phyloP scores from a whole-genome alignment of 2,888 invertebrate species.

The Mongoloraphidia duomilia region DNA sequence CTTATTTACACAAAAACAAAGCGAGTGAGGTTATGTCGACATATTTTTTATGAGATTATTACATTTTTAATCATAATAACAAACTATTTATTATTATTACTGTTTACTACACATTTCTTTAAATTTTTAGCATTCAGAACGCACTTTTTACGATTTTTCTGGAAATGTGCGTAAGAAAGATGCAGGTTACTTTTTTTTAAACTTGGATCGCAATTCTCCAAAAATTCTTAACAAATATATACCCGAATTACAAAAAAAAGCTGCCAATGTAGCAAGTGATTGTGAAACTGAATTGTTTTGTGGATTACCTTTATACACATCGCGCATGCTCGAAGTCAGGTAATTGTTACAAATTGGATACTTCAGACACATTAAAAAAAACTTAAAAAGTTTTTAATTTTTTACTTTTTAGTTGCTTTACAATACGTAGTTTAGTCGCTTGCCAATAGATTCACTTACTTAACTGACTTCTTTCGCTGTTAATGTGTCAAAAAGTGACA shows the following conservation, averaged over 20 bases:
- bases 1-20: background rate
- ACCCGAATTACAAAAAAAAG: slow-evolving; percentile 16
- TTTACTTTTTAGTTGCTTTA: too few relatives aligned
- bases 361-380: too few relatives aligned
- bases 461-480: too few relatives aligned
- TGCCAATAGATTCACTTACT: too few relatives aligned
- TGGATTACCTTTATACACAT: background rate
- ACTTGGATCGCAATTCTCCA: slow-evolving; percentile 27
- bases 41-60: background rate
- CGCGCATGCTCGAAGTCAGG: background rate
- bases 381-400: too few relatives aligned
- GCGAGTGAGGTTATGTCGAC: background rate
- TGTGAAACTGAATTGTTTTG: background rate
- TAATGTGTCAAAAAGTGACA: too few relatives aligned
- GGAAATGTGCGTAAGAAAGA: slow-evolving; percentile 20
- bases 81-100: background rate
- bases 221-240: slow-evolving; percentile 19
- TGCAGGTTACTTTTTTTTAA: slow-evolving; percentile 24
- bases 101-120: background rate
- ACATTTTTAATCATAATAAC: background rate
- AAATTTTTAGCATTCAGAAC: slow-evolving; percentile 8
- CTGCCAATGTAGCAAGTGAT: background rate
- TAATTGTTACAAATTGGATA: background rate
- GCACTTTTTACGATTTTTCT: slow-evolving; percentile 19
- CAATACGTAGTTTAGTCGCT: too few relatives aligned